Conservation (phyloP, 92 coral and sea anemone species). For the Muricea muricata region DNA sequence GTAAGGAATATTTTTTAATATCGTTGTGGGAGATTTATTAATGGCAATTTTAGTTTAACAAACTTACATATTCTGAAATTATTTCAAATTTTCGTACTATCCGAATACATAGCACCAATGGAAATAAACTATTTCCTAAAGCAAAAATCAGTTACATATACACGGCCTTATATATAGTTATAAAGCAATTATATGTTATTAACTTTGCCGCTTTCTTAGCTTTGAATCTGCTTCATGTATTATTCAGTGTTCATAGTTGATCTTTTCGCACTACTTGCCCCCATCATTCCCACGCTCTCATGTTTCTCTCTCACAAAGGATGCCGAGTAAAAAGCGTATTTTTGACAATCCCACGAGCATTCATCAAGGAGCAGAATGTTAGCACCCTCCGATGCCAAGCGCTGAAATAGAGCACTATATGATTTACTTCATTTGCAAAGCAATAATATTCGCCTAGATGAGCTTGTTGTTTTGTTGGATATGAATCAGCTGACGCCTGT, state of each 20-base stretch:
- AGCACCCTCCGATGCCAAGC: background rate
- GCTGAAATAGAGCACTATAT: background rate
- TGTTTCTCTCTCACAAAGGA: too few relatives aligned
- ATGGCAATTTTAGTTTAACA: background rate
- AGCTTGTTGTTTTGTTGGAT: background rate
- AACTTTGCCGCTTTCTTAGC: constrained; percentile 15
- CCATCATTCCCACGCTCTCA: background rate
- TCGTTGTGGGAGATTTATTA: constrained; percentile 5
- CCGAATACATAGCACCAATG: background rate
- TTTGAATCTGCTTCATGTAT: constrained; percentile 28
- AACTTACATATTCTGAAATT: background rate
- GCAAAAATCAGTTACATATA: background rate
- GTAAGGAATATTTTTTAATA: background rate
- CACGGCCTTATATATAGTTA: background rate
- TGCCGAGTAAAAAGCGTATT: background rate
- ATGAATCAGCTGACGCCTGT: background rate
- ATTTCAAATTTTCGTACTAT: background rate
- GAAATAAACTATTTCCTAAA: background rate
- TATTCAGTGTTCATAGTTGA: constrained; percentile 18
- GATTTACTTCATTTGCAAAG: constrained; percentile 1
- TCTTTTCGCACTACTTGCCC: background rate
- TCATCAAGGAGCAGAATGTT: background rate
- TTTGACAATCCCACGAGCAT: background rate
- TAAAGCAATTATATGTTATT: constrained; percentile 27
- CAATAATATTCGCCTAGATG: background rate